A percentile compares a stretch with the other conserved stretches of the same genome.
These are phyloP conservation scores for Diadophis punctatus DNA, from an alignment of 2,113 vertebrate species.

Conservation along the genomic window DNA sequence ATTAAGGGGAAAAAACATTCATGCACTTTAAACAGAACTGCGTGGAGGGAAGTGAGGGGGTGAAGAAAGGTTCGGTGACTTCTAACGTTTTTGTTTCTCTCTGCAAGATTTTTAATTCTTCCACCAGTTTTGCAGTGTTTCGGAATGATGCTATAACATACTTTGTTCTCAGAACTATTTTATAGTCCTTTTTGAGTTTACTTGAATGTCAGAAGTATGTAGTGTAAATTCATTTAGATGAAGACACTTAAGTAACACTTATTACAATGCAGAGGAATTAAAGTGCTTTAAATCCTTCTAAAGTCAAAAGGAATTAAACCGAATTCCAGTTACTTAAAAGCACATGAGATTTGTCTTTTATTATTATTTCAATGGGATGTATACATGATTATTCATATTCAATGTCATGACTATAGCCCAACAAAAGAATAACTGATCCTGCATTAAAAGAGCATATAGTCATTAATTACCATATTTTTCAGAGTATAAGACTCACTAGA, in stretches of 20 bases:
- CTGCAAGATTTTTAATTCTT: neutral
- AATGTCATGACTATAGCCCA: neutral
- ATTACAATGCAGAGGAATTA: neutral
- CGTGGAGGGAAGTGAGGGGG: neutral
- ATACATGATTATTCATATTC: neutral
- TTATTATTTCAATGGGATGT: neutral
- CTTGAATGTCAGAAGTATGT: slow-evolving; percentile 6
- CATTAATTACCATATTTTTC: too few relatives aligned
- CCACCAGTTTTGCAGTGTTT: slow-evolving; percentile 30
- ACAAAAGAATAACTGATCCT: neutral
- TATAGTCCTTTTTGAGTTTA: neutral
- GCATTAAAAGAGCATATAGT: neutral
- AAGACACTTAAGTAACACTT: neutral
- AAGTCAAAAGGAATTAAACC: neutral
- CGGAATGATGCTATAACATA: slow-evolving; percentile 14
- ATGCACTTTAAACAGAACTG: slow-evolving; percentile 74
- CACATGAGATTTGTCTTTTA: neutral
- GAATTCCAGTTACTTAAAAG: neutral
- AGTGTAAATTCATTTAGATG: neutral
- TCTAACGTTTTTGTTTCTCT: slow-evolving; percentile 36
- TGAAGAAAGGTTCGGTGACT: neutral
- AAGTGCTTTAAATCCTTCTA: neutral
- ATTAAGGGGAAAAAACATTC: slow-evolving; percentile 58
- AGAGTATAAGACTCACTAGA: too few relatives aligned
- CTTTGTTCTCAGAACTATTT: slow-evolving; percentile 40